Base-by-base conservation (phyloP, 2,113 vertebrate genomes). In the Neogale vison region DNA sequence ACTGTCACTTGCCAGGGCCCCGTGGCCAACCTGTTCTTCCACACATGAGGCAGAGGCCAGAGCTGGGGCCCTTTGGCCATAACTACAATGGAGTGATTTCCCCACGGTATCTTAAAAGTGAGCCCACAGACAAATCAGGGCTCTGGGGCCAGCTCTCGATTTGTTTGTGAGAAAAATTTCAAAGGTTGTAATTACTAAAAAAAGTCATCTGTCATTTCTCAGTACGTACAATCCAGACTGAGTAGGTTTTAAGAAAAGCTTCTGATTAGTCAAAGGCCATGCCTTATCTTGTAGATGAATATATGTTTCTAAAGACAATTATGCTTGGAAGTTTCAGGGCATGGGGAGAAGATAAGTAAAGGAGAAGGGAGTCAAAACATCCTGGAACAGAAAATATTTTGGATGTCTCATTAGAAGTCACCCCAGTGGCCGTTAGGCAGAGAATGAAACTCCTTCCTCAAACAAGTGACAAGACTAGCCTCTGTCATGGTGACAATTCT, bases 51-150 rank as follows among this genome's bases (percentile, higher is more conserved):
- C 34, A 13, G 5, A n/a, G 47, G n/a, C 36, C 57, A 14, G 3
- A 3, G 4, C n/a, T 23, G 20, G 67, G 42, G 31, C 57, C 6
- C 50, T 71, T 34, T 0, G 1, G 57, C 59, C 24, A 0, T 3
- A 23, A 14, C 79, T 31, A 21, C 5, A 0, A 0, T 34, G 61
- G 50, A 14, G 4, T 8, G 23, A 57, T 79, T 67, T 50, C 34
- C 55, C 55, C 8, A 0, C 0, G 1, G 4, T 13, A 1, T 83
- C 88, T 63, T 52, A n/a, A 79, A 42, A 69, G 57, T 23, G 29
- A 14, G 14, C 61, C 36, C 26, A 24, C 26, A 79, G 29, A 34
- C 21, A 10, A 31, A 47, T 11, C 26, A 6, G 20, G 1, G 0
- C 47, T 15, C 94, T 57, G 39, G 29, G n/a, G 24, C 74, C 45